Percentiles rank a stretch among this genome's conserved stretches.
Conservation (phyloP, 2,888 invertebrate species). For the Dicycla oo region DNA sequence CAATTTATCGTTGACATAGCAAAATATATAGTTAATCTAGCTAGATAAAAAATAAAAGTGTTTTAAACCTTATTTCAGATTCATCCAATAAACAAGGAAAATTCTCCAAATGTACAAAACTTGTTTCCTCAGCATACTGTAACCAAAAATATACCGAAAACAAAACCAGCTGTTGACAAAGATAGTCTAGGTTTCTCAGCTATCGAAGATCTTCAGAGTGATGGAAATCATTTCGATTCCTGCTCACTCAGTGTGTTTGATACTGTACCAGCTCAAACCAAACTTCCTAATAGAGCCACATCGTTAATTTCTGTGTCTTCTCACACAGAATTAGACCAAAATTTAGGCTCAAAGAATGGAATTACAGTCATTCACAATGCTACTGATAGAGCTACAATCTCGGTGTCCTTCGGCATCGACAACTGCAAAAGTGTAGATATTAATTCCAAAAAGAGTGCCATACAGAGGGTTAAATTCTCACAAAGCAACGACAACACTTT, state of each 20-base stretch:
- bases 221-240: conserved; percentile 46
- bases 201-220: conserved; percentile 70
- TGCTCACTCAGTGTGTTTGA: conserved; percentile 24
- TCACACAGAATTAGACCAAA: conserved; percentile 65
- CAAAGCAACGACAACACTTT: conserved; percentile 70
- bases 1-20: background rate
- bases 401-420: conserved; percentile 77
- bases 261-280: conserved; percentile 22
- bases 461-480: conserved; percentile 74
- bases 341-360: conserved; percentile 60
- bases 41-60: background rate
- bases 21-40: background rate
- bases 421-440: conserved; percentile 77
- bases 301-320: conserved; percentile 69
- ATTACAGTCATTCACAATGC: conserved; percentile 68
- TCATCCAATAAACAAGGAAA: conserved; percentile 68
- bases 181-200: conserved; percentile 72
- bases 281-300: conserved; percentile 19
- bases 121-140: conserved; percentile 32
- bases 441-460: conserved; percentile 75
- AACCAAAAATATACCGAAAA: conserved; percentile 50
- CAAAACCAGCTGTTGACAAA: conserved; percentile 45
- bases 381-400: conserved; percentile 67
- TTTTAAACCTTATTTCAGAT: conserved; percentile 62
- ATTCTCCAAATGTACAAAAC: conserved; percentile 64